These are phyloP conservation scores for Rotaria sp. DNA, from an alignment of 2,888 invertebrate genomes.

Conservation along the genomic window DNA sequence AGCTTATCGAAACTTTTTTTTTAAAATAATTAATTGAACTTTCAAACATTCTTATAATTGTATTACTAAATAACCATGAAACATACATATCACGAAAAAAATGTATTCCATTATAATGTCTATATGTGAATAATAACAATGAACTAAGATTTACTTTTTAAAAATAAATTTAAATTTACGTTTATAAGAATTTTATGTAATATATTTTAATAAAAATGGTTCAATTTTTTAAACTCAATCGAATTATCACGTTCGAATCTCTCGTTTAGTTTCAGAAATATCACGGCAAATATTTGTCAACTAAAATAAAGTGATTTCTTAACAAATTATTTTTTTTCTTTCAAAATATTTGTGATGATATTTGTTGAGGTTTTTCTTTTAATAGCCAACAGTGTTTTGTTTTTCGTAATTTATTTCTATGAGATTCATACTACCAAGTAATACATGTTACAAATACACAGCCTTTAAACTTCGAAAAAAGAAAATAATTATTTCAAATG, in stretches of 20 bases:
- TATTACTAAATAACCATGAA: slow-evolving; percentile 54
- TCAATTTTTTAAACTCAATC: background rate
- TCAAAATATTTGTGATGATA: background rate
- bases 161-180: background rate
- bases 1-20: background rate
- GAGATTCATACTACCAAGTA: background rate
- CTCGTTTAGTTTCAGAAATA: background rate
- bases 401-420: background rate
- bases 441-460: background rate
- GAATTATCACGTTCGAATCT: background rate
- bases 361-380: background rate
- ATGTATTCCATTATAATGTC: slow-evolving; percentile 36
- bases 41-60: slow-evolving; percentile 69
- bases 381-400: background rate
- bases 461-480: background rate
- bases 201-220: background rate
- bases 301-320: background rate
- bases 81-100: slow-evolving; percentile 39
- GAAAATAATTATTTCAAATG: background rate
- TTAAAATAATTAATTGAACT: slow-evolving; percentile 66
- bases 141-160: background rate
- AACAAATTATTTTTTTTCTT: too few species aligned
- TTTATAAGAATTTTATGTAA: background rate
- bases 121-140: slow-evolving; percentile 37
- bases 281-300: background rate